Conservation (phyloP, 1,140 invertebrate species). For the Drosophila yakuba region DNA sequence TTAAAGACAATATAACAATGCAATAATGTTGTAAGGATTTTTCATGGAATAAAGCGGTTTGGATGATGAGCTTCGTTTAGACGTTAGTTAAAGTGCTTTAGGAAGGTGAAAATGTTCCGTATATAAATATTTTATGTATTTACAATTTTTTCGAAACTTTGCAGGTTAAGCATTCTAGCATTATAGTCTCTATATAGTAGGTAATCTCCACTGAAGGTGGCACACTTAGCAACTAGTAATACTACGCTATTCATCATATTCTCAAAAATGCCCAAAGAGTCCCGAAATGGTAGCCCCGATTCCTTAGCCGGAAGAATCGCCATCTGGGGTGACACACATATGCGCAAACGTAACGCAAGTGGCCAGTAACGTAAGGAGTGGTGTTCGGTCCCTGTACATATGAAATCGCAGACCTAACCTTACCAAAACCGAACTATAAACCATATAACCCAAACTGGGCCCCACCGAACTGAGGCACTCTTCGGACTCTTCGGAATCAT, state of each 20-base stretch:
- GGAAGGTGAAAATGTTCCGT: too few relatives aligned
- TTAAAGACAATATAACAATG: too few relatives aligned
- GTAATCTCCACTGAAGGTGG: neutral
- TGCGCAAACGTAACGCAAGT: conserved; percentile 26
- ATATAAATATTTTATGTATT: too few relatives aligned
- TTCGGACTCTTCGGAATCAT: conserved; percentile 74
- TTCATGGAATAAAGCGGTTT: too few relatives aligned
- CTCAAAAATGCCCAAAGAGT: neutral
- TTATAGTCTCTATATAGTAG: neutral
- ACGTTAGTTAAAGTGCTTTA: too few relatives aligned
- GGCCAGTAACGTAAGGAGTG: conserved; percentile 26
- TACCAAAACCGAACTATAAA: conserved; percentile 1
- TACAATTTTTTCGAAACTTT: too few relatives aligned
- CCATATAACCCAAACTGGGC: neutral
- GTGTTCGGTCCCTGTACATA: conserved; percentile 20
- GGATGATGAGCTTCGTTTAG: too few relatives aligned
- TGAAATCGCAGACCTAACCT: neutral
- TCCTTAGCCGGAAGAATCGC: conserved; percentile 2
- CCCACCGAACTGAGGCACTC: conserved; percentile 30
- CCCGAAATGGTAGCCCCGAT: conserved; percentile 15
- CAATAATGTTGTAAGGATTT: too few relatives aligned
- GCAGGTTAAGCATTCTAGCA: too few relatives aligned
- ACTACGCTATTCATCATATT: too few relatives aligned
- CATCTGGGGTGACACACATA: conserved; percentile 41
- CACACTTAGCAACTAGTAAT: neutral